Percentiles rank a stretch among this genome's conserved stretches.
phyloP scores from a whole-genome alignment of 2,113 vertebrate species.

The Sebastes fasciatus region DNA sequence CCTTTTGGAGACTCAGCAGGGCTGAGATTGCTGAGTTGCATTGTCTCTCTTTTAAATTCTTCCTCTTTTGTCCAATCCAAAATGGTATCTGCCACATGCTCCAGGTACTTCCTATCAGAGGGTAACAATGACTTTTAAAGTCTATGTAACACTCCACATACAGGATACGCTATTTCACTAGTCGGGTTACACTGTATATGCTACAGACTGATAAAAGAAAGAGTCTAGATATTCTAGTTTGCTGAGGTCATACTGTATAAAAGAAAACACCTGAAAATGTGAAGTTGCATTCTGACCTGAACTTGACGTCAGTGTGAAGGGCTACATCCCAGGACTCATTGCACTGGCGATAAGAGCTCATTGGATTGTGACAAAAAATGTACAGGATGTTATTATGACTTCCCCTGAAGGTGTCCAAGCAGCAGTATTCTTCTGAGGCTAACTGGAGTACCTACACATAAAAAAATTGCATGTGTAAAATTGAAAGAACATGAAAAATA shows the following conservation, averaged over 20 bases:
- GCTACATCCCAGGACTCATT: constrained; percentile 87
- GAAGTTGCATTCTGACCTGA: constrained; percentile 86
- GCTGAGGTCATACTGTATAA: too few relatives aligned
- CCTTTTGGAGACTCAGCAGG: constrained; percentile 41
- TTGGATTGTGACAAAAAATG: constrained; percentile 92
- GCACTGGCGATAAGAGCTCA: constrained; percentile 82
- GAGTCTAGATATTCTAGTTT: too few relatives aligned
- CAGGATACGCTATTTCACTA: fast-evolving
- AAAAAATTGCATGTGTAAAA: background rate
- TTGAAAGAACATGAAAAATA: background rate
- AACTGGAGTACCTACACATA: constrained; percentile 86
- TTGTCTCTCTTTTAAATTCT: constrained; percentile 82
- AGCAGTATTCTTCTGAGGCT: constrained; percentile 86
- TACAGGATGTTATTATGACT: constrained; percentile 87
- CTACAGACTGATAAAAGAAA: background rate
- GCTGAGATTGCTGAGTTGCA: constrained; percentile 36
- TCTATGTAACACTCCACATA: background rate
- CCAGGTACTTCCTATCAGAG: constrained; percentile 87
- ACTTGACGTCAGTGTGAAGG: constrained; percentile 91
- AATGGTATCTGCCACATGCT: constrained; percentile 87
- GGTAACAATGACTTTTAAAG: constrained; percentile 1
- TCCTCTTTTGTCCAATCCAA: constrained; percentile 88
- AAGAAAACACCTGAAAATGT: background rate
- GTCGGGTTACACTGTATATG: background rate
- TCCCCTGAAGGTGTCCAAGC: constrained; percentile 88